Evolutionary conservation across 2,113 vertebrate species (phyloP).

Genomic region (Bombycilla garrulus): DNA sequence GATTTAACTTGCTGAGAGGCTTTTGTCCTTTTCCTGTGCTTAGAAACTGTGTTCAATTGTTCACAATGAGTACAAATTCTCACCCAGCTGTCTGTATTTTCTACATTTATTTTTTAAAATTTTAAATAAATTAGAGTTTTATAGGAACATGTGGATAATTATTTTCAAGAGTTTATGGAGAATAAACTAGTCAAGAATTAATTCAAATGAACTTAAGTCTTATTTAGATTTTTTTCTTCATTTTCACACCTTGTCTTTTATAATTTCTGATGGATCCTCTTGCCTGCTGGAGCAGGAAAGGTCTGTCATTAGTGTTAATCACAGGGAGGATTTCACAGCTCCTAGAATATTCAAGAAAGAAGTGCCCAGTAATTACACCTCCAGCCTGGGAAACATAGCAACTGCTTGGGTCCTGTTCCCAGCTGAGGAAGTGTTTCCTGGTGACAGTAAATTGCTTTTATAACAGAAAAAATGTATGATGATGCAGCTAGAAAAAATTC

Average conservation of each 20-base stretch:
- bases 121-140: background rate
- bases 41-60: background rate
- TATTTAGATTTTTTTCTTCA: background rate
- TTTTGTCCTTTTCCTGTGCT: background rate
- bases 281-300: background rate
- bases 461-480: background rate
- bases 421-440: background rate
- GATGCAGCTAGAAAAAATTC: background rate
- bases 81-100: background rate
- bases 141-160: background rate
- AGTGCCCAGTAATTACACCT: background rate
- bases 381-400: background rate
- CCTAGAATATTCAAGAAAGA: background rate
- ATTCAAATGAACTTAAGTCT: background rate
- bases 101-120: background rate
- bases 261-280: background rate
- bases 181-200: constrained; percentile 21
- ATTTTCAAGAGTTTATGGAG: constrained; percentile 18
- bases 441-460: background rate
- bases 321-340: background rate
- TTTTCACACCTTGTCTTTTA: background rate
- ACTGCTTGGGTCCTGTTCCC: background rate
- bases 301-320: background rate
- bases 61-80: background rate
- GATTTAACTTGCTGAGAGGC: background rate